These are phyloP conservation scores for Danaus chrysippus DNA, from an alignment of 2,888 invertebrate genomes.

Conservation along the genomic window DNA sequence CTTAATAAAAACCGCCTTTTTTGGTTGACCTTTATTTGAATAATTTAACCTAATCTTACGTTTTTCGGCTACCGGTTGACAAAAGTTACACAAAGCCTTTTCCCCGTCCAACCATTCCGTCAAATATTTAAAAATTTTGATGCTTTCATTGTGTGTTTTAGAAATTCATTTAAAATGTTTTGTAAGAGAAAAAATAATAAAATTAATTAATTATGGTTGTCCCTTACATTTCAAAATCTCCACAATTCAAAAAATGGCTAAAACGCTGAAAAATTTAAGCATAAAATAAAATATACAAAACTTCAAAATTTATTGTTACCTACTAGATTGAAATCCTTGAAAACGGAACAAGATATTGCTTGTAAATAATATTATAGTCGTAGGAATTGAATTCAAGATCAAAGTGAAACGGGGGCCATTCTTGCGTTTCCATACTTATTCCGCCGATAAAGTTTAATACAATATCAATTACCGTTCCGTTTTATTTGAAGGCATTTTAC, in stretches of 20 bases:
- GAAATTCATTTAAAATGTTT: neutral
- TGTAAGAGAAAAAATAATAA: no score
- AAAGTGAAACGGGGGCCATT: constrained; percentile 55
- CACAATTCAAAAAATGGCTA: constrained; percentile 7
- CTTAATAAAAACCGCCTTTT: neutral
- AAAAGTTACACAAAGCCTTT: constrained; percentile 5
- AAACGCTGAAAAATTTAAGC: no score
- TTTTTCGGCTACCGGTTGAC: neutral
- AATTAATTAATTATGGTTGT: no score
- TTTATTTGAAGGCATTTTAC: neutral
- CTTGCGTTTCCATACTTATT: constrained; percentile 41
- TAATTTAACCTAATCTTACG: constrained; percentile 2
- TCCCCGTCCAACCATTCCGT: constrained; percentile 3
- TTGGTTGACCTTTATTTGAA: neutral
- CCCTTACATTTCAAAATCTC: no score
- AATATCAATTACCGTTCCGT: neutral
- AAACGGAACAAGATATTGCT: constrained; percentile 15
- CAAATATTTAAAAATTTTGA: constrained; percentile 4
- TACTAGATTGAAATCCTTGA: constrained; percentile 13
- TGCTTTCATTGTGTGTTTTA: neutral
- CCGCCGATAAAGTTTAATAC: constrained; percentile 22
- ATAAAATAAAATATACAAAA: no score
- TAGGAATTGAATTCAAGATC: constrained; percentile 35
- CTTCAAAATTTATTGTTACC: neutral
- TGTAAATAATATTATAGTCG: constrained; percentile 15